Conservation (phyloP, 2,113 vertebrate genomes). For the Cinclus mexicanus region DNA sequence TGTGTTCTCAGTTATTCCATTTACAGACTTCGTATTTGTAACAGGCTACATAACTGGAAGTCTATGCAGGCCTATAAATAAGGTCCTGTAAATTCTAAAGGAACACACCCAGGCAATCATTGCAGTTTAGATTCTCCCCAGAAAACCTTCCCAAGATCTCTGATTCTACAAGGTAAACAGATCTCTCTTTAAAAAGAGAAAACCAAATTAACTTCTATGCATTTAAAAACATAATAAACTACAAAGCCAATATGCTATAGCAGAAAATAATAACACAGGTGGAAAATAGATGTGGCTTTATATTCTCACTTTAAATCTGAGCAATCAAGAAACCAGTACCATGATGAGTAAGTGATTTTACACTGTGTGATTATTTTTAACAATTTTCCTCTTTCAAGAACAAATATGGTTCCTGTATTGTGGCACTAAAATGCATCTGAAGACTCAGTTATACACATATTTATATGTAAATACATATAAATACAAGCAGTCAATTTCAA, state of each 20-base stretch:
- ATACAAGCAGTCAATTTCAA: neutral
- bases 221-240: neutral
- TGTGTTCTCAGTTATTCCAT: slow-evolving; percentile 2
- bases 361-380: neutral
- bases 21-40: neutral
- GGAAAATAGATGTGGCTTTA: neutral
- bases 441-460: neutral
- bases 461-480: neutral
- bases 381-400: neutral
- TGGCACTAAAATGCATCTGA: neutral
- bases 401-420: neutral
- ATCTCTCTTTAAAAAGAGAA: neutral
- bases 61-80: slow-evolving; percentile 43
- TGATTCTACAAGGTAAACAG: neutral
- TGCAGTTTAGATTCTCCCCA: neutral
- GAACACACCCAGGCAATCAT: slow-evolving; percentile 1
- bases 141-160: neutral
- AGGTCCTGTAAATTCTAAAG: slow-evolving; percentile 25
- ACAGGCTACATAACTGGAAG: slow-evolving; percentile 10
- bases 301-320: neutral
- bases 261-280: neutral
- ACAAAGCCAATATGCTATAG: neutral
- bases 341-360: neutral
- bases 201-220: neutral
- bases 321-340: neutral